Conservation (phyloP, 2,113 vertebrate species). For the Lagopus leucura region DNA sequence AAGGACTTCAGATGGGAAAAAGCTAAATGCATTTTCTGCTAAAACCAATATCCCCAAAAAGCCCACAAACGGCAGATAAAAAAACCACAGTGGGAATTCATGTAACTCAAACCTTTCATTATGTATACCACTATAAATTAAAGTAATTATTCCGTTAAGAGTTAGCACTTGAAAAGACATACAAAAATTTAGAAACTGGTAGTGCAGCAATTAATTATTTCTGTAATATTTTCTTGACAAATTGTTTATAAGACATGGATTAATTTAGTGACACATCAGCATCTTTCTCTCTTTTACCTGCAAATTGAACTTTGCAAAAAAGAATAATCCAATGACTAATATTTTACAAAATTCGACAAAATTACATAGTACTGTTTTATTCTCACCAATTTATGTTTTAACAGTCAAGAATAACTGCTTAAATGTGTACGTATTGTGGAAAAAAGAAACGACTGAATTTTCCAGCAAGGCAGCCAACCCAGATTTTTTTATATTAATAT, state of each 20-base stretch:
- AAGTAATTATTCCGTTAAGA: neutral
- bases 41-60: neutral
- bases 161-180: neutral
- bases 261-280: neutral
- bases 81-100: neutral
- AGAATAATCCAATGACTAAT: neutral
- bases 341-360: neutral
- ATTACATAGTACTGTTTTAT: accelerated
- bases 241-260: neutral
- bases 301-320: neutral
- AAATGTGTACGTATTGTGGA: neutral
- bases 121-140: neutral
- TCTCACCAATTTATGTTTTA: neutral
- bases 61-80: neutral
- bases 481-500: neutral
- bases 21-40: neutral
- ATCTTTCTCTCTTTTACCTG: neutral
- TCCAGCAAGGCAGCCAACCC: neutral
- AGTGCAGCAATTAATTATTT: neutral
- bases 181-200: neutral
- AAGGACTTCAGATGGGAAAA: neutral
- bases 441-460: neutral
- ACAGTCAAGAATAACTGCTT: neutral
- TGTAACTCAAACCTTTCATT: neutral
- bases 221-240: neutral